phyloP scores from a whole-genome alignment of 2,888 invertebrate genomes.

The Spisula solida region DNA sequence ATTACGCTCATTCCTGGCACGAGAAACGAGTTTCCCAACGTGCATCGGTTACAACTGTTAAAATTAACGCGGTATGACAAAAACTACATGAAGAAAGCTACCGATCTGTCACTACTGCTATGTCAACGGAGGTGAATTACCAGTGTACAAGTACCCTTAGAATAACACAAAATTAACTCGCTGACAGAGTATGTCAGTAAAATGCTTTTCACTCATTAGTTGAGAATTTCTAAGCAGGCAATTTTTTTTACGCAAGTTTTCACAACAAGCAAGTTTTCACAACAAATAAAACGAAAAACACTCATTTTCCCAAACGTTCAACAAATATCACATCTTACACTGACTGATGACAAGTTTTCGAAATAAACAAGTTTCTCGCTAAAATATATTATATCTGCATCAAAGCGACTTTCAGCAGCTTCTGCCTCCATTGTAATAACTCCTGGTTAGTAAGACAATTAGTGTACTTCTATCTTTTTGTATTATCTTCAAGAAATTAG shows the following conservation, averaged over 20 bases:
- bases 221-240: constrained; percentile 27
- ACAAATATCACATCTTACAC: constrained; percentile 14
- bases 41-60: constrained; percentile 1
- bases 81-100: neutral
- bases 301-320: constrained; percentile 28
- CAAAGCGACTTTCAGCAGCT: neutral
- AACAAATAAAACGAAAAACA: constrained; percentile 31
- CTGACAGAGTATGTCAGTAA: constrained; percentile 44
- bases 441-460: constrained; percentile 8
- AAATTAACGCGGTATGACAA: constrained; percentile 16
- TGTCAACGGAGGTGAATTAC: constrained; percentile 28
- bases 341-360: neutral
- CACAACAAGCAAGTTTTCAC: constrained; percentile 9
- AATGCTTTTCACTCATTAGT: constrained; percentile 39
- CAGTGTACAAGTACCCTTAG: constrained; percentile 18
- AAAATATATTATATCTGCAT: neutral
- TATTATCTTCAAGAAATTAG: constrained; percentile 19
- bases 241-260: constrained; percentile 30
- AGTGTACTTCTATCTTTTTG: neutral
- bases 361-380: constrained; percentile 14
- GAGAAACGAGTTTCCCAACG: constrained; percentile 1
- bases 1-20: constrained; percentile 22
- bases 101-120: neutral
- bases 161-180: constrained; percentile 46
- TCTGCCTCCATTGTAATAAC: neutral